These are phyloP conservation scores for Lytechinus variegatus DNA, from an alignment of 35 echinoderm and acorn worm species.

Conservation along the genomic window DNA sequence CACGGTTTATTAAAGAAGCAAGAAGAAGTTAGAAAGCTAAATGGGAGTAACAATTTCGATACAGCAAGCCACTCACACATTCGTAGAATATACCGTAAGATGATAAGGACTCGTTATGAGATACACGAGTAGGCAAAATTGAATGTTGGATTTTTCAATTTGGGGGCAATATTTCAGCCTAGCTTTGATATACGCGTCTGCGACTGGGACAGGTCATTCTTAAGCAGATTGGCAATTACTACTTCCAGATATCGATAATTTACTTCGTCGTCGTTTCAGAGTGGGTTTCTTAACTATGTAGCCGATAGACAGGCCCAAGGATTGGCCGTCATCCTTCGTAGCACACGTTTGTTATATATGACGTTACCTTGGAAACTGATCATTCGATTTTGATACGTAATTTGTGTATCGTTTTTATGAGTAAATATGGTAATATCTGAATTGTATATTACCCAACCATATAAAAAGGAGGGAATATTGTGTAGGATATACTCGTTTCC, in stretches of 20 bases:
- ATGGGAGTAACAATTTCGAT: not conserved
- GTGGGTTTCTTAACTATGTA: not conserved
- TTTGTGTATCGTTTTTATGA: not conserved
- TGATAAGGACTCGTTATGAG: not conserved
- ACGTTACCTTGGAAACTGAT: not conserved
- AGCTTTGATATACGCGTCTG: not conserved
- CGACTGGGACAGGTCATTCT: conserved; percentile 10
- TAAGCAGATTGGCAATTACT: conserved; percentile 28
- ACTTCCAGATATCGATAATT: not conserved
- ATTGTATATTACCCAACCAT: too few species aligned
- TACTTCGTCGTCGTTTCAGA: conserved; percentile 1
- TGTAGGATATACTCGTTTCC: too few species aligned
- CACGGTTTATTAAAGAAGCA: not conserved
- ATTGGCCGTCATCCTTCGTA: not conserved
- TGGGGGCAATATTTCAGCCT: not conserved
- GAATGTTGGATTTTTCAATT: conserved; percentile 41
- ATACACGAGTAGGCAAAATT: not conserved
- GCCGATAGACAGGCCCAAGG: not conserved
- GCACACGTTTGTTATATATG: not conserved
- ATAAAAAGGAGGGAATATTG: too few species aligned
- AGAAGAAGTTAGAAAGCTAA: not conserved
- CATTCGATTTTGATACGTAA: not conserved
- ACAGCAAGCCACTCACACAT: not conserved
- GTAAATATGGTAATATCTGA: too few species aligned
- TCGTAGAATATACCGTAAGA: not conserved